Evolutionary conservation across 2,888 invertebrate species (phyloP), one percentile per base, ranked within the genome.

Genomic region (Nomada lathburiana): DNA sequence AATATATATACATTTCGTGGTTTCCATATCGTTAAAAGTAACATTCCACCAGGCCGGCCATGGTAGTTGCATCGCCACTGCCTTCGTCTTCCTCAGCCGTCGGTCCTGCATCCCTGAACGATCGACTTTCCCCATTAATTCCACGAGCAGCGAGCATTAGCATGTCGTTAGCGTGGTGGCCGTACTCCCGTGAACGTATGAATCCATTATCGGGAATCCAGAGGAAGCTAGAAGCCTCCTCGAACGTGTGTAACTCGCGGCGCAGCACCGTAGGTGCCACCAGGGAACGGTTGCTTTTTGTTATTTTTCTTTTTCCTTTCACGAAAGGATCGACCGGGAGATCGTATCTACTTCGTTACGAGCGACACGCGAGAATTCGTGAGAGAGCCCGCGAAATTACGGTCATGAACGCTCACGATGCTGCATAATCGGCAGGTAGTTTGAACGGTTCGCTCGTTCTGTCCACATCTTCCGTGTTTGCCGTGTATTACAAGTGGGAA

Each of bases 41-140:
- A 67, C 70, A 67, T 63, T 57, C 67, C 67, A 16, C 13, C 18
- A 50, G 29, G 65, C 20, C 36, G 10, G 60, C 20, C 36, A 10
- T n/a, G 23, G n/a, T 20, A 7, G 23, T n/a, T 29, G 36, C 59
- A 53, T 62, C 64, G 59, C 36, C 59, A 36, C 42, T 36, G 53
- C 42, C 68, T 44, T 74, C 68, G 71, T 68, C 69, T 74, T 76
- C 70, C 70, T 67, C 57, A 59, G 64, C 70, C 50, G 50, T 36
- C 65, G 62, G 42, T 42, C 23, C n/a, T 23, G 60, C 63, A 55
- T 76, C 75, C 73, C 59, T 47, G 65, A 63, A 82, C 75, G 76
- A 76, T 83, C 78, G 80, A 81, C 83, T 85, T 82, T 75, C 80
- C 77, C 86, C 88, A 89, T 89, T 89, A 87, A 89, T 89, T 90